Evolutionary conservation across 2,888 invertebrate genomes (phyloP).

Genomic region (Trypoxylon attenuatum): DNA sequence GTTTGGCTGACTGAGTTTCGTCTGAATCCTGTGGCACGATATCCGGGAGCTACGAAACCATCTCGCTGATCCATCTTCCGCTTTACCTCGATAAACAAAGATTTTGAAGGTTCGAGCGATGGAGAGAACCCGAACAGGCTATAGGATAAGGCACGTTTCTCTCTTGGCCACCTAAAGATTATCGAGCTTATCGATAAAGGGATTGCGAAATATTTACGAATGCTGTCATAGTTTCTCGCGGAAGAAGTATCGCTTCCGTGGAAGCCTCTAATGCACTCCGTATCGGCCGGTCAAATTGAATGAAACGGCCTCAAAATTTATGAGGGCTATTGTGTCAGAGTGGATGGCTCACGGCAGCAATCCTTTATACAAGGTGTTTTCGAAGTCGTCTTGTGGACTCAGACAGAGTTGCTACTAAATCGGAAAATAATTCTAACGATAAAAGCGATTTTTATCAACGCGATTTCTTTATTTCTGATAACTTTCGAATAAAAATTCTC

Average conservation of each 20-base stretch:
- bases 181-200: conserved; percentile 3
- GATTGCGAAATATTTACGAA: conserved; percentile 4
- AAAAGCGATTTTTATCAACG: conserved; percentile 13
- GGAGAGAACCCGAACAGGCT: background rate
- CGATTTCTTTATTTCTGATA: no score
- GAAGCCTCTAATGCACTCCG: background rate
- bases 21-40: no score
- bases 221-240: background rate
- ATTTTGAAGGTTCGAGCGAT: background rate
- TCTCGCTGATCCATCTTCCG: background rate
- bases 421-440: no score
- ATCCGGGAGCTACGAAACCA: no score
- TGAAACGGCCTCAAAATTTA: background rate
- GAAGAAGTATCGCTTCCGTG: background rate
- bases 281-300: conserved; percentile 1
- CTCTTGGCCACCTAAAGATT: background rate
- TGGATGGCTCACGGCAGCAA: background rate
- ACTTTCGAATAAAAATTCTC: no score
- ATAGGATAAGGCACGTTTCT: conserved; percentile 8
- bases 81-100: background rate
- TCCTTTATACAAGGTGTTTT: no score
- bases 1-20: no score
- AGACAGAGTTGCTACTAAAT: no score
- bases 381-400: no score
- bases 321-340: background rate